Evolutionary conservation across 1,140 invertebrate genomes (phyloP), one percentile per base, ranked within the genome.

Genomic region (Drosophila pachea): DNA sequence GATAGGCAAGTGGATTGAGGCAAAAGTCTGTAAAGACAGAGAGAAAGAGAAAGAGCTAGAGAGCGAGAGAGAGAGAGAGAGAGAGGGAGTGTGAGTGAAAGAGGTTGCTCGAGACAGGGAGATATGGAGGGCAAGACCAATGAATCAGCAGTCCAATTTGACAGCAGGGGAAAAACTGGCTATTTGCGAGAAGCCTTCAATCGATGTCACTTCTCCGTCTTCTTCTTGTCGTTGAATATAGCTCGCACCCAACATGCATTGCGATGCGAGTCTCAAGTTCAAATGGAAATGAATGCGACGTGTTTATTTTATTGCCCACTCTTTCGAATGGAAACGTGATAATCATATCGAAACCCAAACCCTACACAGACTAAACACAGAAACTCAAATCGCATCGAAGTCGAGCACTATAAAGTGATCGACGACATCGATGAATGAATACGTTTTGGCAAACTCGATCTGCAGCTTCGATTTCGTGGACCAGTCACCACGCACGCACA

Each of bases 241-340:
- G 36, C 68, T 61, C 79, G 71, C 68, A 76, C 83, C 76, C 48
- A 79, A 68, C 73, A 76, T 79, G 79, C 76, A 86, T 74, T 76
- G 79, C 71, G 79, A 70, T 73, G 81, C 76, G 81, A 79, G 66
- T 42, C 55, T 77, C 81, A 84, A 86, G 79, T 84, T 84, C 81
- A 76, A 86, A 84, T 83, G 79, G 65, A 79, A 79, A 83, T 83
- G 60, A 76, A 49, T 49, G 48, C 43, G 43, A 50, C 54, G 55
- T 64, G 49, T 69, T 63, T 75, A 45, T 68, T 76, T 79, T 53
- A 71, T 79, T 45, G 55, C 52, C 64, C 72, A 59, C 48, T 63
- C 71, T 74, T 72, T 78, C 50, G 65, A 78, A 83, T 74, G 56
- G 48, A 49, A 68, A 86, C 81, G 81, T 76, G 81, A 74, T 84